Conservation (phyloP, 2,797 vertebrate species). For the Hypotaenidia okinawae region DNA sequence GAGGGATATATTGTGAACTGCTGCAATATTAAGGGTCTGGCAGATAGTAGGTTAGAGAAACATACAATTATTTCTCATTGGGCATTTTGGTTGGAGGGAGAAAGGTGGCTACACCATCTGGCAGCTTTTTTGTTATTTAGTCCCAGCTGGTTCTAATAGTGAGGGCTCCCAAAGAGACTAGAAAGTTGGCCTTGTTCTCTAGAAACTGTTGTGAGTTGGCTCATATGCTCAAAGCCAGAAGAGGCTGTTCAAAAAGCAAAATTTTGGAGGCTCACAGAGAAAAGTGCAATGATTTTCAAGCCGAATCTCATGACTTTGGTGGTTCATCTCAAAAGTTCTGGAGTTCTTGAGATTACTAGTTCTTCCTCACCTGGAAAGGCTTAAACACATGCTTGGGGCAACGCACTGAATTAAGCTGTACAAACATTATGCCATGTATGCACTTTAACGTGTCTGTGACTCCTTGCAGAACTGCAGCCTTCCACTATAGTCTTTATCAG, state of each 20-base stretch:
- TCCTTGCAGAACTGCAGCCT: neutral
- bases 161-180: conserved; percentile 41
- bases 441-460: neutral
- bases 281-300: conserved; percentile 18
- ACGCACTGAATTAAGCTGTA: neutral
- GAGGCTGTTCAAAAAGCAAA: conserved; percentile 22
- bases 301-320: neutral
- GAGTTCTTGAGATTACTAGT: neutral
- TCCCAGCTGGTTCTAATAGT: conserved; percentile 60
- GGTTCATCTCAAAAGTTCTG: neutral
- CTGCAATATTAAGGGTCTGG: neutral
- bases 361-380: neutral
- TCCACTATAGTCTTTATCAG: neutral
- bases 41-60: neutral
- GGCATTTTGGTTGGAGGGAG: conserved; percentile 32
- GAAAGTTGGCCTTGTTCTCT: conserved; percentile 42
- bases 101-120: conserved; percentile 62
- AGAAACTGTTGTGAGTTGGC: conserved; percentile 31
- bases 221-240: neutral
- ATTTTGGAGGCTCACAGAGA: conserved; percentile 8
- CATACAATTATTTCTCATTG: conserved; percentile 32
- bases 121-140: conserved; percentile 43
- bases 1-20: neutral
- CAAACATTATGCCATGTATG: neutral
- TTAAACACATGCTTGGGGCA: neutral